Evolutionary conservation across 1,140 invertebrate genomes (phyloP).

Genomic region (Hirudo medicinalis): DNA sequence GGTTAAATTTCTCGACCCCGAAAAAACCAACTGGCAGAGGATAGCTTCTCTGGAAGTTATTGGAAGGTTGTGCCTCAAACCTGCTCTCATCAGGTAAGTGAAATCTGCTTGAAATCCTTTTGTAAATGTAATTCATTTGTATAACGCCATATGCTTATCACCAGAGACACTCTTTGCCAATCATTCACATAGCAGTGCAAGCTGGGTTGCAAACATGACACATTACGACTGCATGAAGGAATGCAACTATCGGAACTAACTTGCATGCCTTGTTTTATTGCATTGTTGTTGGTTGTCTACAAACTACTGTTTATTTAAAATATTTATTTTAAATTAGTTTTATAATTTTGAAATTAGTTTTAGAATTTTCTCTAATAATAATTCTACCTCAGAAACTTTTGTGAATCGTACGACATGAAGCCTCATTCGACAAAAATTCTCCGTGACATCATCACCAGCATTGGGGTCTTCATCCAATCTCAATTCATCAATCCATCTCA

Average conservation of each 20-base stretch:
- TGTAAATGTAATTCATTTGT: background rate
- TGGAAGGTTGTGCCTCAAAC: constrained; percentile 69
- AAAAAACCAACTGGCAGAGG: constrained; percentile 88
- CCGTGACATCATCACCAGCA: constrained; percentile 84
- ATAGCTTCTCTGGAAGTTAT: constrained; percentile 85
- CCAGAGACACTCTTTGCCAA: too few species aligned
- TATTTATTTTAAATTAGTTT: too few species aligned
- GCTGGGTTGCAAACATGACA: too few species aligned
- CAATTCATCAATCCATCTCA: constrained; percentile 54
- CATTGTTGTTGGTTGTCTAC: too few species aligned
- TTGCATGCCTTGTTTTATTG: background rate
- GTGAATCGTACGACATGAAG: constrained; percentile 76
- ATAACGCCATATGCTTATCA: too few species aligned
- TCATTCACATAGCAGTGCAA: too few species aligned
- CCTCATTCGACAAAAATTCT: constrained; percentile 46
- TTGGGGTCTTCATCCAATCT: constrained; percentile 87
- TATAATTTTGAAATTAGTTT: too few species aligned
- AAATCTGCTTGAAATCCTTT: background rate
- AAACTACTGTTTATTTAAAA: too few species aligned
- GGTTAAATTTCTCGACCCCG: constrained; percentile 89
- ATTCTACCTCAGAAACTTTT: constrained; percentile 54
- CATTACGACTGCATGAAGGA: too few species aligned
- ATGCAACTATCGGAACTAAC: too few species aligned
- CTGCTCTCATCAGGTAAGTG: constrained; percentile 58
- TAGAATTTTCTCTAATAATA: background rate